Evolutionary conservation across 2,888 invertebrate genomes (phyloP).

Genomic region (Liopterus haemorrhoidalis): DNA sequence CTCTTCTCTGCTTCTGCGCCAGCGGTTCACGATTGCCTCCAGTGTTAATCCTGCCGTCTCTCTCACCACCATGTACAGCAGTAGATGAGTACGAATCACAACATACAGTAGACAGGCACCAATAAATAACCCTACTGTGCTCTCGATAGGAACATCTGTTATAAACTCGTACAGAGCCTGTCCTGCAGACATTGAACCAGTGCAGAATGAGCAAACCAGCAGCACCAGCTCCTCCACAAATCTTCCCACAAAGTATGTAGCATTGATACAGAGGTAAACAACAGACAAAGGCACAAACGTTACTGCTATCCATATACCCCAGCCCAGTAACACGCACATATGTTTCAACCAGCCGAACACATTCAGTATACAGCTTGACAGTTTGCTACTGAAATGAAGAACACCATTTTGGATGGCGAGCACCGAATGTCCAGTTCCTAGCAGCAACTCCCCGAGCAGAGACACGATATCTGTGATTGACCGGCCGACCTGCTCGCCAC

Average conservation of each 20-base stretch:
- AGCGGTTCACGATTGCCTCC: background rate
- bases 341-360: no score
- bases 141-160: conserved; percentile 39
- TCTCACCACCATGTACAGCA: conserved; percentile 7
- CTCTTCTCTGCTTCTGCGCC: no score
- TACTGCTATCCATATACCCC: conserved; percentile 38
- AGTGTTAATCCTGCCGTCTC: background rate
- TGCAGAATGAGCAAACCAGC: conserved; percentile 8
- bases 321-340: conserved; percentile 36
- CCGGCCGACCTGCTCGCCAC: no score
- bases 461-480: no score
- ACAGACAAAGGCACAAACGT: conserved; percentile 36
- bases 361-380: no score
- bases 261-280: conserved; percentile 27
- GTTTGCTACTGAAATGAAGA: no score
- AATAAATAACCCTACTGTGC: conserved; percentile 35
- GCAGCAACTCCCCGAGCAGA: no score
- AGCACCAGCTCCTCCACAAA: conserved; percentile 22
- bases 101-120: conserved; percentile 35
- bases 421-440: no score
- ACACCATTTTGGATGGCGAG: no score
- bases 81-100: conserved; percentile 35
- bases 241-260: conserved; percentile 26
- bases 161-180: conserved; percentile 32
- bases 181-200: conserved; percentile 14